Percentiles rank a stretch among this genome's conserved stretches.
Evolutionary conservation across 2,797 vertebrate genomes (phyloP).

Genomic region (Gorsachius magnificus): DNA sequence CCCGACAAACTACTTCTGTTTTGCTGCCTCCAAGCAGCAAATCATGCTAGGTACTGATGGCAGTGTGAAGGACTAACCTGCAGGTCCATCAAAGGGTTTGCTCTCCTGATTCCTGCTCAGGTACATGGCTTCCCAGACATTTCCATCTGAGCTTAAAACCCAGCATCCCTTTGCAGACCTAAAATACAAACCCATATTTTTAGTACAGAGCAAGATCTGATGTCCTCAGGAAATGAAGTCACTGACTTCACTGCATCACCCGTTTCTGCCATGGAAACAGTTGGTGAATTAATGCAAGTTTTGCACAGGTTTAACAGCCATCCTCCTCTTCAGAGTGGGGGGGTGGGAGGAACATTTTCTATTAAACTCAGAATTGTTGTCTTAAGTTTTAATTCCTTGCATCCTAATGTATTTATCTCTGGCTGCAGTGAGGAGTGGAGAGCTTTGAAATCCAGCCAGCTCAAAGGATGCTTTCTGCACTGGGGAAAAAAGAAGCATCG

Average conservation of each 20-base stretch:
- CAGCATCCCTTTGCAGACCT: background rate
- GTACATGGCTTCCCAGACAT: background rate
- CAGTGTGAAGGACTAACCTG: background rate
- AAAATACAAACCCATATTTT: constrained; percentile 38
- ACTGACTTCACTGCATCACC: constrained; percentile 49
- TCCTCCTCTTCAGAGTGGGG: constrained; percentile 51
- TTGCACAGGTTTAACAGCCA: constrained; percentile 57
- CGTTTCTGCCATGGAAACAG: constrained; percentile 66
- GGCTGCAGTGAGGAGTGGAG: constrained; percentile 9
- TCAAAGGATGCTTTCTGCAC: constrained; percentile 23
- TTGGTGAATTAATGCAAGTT: constrained; percentile 68
- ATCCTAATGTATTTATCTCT: constrained; percentile 66
- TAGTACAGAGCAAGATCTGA: constrained; percentile 44
- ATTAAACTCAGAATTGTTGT: constrained; percentile 63
- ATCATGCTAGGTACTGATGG: background rate
- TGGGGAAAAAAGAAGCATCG: background rate
- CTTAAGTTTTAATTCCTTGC: constrained; percentile 61
- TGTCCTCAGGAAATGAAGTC: constrained; percentile 69
- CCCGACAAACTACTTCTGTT: background rate
- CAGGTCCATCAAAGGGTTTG: background rate
- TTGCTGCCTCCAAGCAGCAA: background rate
- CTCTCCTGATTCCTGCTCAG: background rate
- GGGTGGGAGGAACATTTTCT: constrained; percentile 62
- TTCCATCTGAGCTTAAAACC: background rate
- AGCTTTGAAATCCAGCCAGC: constrained; percentile 52